phyloP scores from a whole-genome alignment of 2,113 vertebrate genomes.

The Genyomyrus donnyi region DNA sequence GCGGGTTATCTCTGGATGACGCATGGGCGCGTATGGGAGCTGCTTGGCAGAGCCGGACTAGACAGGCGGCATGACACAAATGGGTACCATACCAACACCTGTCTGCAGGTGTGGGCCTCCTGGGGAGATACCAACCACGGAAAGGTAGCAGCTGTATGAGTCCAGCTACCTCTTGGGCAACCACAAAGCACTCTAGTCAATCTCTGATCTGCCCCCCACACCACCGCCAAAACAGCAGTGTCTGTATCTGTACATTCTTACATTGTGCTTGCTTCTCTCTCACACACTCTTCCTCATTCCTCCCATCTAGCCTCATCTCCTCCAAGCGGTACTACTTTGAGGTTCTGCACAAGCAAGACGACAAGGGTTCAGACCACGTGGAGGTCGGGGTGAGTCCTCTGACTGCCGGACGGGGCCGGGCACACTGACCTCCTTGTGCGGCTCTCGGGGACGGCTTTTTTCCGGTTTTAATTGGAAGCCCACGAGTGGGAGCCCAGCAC shows the following conservation, averaged over 20 bases:
- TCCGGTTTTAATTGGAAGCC: not conserved
- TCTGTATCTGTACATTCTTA: not conserved
- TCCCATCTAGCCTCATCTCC: constrained; percentile 72
- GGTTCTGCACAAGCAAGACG: constrained; percentile 94
- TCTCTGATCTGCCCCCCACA: not conserved
- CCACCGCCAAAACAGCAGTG: not conserved
- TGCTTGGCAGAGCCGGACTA: not conserved
- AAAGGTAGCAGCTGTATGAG: not conserved
- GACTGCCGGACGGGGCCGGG: too few relatives aligned
- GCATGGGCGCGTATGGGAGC: not conserved
- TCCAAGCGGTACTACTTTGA: constrained; percentile 94
- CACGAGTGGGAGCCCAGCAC: not conserved
- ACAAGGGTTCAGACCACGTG: constrained; percentile 91
- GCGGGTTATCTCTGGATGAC: not conserved
- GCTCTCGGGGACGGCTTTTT: not conserved
- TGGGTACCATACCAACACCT: not conserved
- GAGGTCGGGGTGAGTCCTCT: constrained; percentile 86
- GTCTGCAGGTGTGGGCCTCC: not conserved
- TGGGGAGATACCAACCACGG: not conserved
- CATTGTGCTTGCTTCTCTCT: constrained; percentile 6
- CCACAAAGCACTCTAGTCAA: not conserved
- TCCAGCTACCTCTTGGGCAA: not conserved
- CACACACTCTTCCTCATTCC: not conserved
- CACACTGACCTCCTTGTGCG: not conserved
- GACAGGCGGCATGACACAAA: not conserved